These are phyloP conservation scores for Dynastes grantii DNA, from an alignment of 2,888 invertebrate species.

Conservation along the genomic window DNA sequence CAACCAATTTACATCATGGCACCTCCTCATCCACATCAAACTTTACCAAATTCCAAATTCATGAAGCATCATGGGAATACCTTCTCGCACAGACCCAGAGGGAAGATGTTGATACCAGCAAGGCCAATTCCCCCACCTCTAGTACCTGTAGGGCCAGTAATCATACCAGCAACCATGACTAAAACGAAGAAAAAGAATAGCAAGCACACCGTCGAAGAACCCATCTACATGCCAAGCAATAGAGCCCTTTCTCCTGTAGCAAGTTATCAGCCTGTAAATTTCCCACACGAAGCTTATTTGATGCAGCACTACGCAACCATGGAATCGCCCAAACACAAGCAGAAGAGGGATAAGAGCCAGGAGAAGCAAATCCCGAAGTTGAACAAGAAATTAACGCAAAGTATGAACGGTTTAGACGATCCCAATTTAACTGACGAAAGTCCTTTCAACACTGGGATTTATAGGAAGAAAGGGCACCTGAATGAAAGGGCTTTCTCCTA, in stretches of 20 bases:
- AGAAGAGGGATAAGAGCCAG: conserved; percentile 58
- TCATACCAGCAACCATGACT: conserved; percentile 73
- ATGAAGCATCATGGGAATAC: conserved; percentile 71
- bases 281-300: conserved; percentile 75
- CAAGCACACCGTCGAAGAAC: conserved; percentile 75
- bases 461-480: conserved; percentile 91
- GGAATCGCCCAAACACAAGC: conserved; percentile 62
- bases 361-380: conserved; percentile 72
- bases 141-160: conserved; percentile 64
- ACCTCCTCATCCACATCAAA: conserved; percentile 65
- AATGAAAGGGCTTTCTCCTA: conserved; percentile 95
- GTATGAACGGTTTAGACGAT: conserved; percentile 78
- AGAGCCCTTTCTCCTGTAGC: conserved; percentile 75
- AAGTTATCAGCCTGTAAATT: conserved; percentile 74
- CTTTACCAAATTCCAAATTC: conserved; percentile 70
- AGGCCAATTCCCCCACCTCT: conserved; percentile 70
- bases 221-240: conserved; percentile 75
- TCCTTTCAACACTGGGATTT: conserved; percentile 87
- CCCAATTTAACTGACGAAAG: conserved; percentile 72
- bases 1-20: conserved; percentile 69
- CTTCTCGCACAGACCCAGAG: conserved; percentile 73
- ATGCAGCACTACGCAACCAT: conserved; percentile 75
- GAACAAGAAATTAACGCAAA: conserved; percentile 78
- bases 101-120: conserved; percentile 74
- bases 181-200: conserved; percentile 74